Evolutionary conservation across 1,140 invertebrate genomes (phyloP).

Genomic region (Chymomyza costata): DNA sequence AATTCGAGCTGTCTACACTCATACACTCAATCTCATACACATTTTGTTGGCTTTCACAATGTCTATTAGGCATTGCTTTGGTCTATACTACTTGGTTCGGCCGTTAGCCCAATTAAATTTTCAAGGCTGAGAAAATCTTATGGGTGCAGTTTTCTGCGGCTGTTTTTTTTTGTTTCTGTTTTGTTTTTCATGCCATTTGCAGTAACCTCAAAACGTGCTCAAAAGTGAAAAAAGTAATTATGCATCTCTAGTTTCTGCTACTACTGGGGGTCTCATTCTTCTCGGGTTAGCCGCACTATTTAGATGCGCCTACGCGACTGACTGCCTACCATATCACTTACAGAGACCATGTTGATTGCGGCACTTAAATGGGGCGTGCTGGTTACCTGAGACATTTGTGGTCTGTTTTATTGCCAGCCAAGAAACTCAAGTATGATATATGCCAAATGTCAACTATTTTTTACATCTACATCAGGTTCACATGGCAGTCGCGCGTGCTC

Average conservation of each 20-base stretch:
- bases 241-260: slow-evolving; percentile 20
- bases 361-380: slow-evolving; percentile 45
- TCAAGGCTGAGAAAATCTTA: slow-evolving; percentile 66
- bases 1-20: slow-evolving; percentile 32
- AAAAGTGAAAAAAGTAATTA: slow-evolving; percentile 58
- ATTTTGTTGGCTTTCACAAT: neutral
- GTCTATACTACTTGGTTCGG: too few species aligned
- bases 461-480: too few species aligned
- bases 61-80: too few species aligned
- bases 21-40: neutral
- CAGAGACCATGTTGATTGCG: slow-evolving; percentile 4
- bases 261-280: neutral
- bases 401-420: too few species aligned
- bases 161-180: neutral
- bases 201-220: slow-evolving; percentile 64
- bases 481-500: too few species aligned
- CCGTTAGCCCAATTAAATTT: slow-evolving; percentile 62
- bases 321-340: slow-evolving; percentile 36
- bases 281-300: neutral
- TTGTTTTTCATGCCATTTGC: slow-evolving; percentile 11
- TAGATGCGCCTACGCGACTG: slow-evolving; percentile 12
- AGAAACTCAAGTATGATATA: too few species aligned
- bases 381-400: slow-evolving; percentile 27
- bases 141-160: slow-evolving; percentile 21
- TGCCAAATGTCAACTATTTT: too few species aligned